A percentile compares a stretch with the other conserved stretches of the same genome.
Conservation (phyloP, 1,140 invertebrate genomes). For the Plectrocnemia conspersa region DNA sequence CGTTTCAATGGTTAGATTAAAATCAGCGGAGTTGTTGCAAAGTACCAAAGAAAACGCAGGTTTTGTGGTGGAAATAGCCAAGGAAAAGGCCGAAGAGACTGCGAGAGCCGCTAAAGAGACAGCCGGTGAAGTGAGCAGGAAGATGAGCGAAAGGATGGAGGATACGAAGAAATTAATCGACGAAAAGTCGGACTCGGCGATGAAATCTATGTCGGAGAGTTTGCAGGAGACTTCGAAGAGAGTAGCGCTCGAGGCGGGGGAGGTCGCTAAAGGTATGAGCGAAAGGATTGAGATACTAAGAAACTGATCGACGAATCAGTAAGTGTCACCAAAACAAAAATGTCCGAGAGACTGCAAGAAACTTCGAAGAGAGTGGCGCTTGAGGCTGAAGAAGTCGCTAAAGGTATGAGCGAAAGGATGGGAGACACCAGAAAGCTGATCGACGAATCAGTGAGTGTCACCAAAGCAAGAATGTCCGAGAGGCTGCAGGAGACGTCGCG, state of each 20-base stretch:
- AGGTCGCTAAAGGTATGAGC: neutral
- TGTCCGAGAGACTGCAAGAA: conserved; percentile 6
- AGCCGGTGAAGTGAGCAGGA: conserved; percentile 3
- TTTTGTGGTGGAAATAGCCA: conserved; percentile 4
- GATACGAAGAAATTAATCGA: conserved; percentile 11
- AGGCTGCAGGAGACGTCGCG: neutral
- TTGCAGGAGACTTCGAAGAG: conserved; percentile 1
- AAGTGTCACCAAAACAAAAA: neutral
- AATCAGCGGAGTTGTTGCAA: conserved; percentile 9
- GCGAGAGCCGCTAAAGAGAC: conserved; percentile 11
- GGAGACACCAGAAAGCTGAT: neutral
- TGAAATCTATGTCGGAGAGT: conserved; percentile 1
- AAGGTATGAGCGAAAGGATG: neutral
- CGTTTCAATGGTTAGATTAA: conserved; percentile 9
- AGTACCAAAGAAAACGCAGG: conserved; percentile 17
- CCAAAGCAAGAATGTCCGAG: neutral
- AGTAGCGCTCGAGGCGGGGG: conserved; percentile 1
- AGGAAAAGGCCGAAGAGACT: conserved; percentile 16
- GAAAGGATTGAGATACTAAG: neutral
- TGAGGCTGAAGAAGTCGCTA: neutral
- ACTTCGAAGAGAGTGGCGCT: conserved; percentile 10
- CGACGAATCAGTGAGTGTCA: neutral
- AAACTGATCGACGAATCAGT: neutral
- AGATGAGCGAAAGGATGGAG: conserved; percentile 11
- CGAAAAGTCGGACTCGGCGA: conserved; percentile 12